Evolutionary conservation across 2,888 invertebrate species (phyloP).

Genomic region (Ptychoptera contaminata): DNA sequence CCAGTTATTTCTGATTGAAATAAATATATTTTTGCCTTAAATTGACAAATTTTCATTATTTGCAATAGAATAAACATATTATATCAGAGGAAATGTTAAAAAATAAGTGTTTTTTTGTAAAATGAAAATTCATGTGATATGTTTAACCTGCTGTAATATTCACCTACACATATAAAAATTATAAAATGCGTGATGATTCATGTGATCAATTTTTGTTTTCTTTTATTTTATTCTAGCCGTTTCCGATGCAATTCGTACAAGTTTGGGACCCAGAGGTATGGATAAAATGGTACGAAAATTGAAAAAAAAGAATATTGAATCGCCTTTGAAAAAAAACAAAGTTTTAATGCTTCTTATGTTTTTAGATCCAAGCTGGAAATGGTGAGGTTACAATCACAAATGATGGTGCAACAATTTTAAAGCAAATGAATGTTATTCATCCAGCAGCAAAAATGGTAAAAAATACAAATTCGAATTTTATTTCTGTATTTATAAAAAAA

Average conservation of each 20-base stretch:
- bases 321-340: constrained; percentile 1
- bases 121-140: too few relatives aligned
- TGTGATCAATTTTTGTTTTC: constrained; percentile 11
- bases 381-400: constrained; percentile 99
- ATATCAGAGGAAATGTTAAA: too few relatives aligned
- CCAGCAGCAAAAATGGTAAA: constrained; percentile 95
- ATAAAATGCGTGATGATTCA: too few relatives aligned
- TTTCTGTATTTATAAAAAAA: not conserved
- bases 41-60: too few relatives aligned
- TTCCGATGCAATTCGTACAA: constrained; percentile 95
- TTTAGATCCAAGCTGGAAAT: constrained; percentile 83
- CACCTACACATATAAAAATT: too few relatives aligned
- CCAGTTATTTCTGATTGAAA: too few relatives aligned
- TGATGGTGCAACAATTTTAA: constrained; percentile 97
- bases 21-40: too few relatives aligned
- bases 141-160: too few relatives aligned
- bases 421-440: constrained; percentile 96
- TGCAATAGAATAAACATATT: too few relatives aligned
- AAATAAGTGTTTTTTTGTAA: too few relatives aligned
- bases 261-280: constrained; percentile 97
- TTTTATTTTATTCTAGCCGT: constrained; percentile 69
- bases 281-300: constrained; percentile 99
- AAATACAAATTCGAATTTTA: constrained; percentile 27
- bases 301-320: too few relatives aligned
- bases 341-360: too few relatives aligned